Percentiles rank a stretch among this genome's conserved stretches.
Conservation (phyloP, 1,140 invertebrate species). For the Lasioglossum baleicum region DNA sequence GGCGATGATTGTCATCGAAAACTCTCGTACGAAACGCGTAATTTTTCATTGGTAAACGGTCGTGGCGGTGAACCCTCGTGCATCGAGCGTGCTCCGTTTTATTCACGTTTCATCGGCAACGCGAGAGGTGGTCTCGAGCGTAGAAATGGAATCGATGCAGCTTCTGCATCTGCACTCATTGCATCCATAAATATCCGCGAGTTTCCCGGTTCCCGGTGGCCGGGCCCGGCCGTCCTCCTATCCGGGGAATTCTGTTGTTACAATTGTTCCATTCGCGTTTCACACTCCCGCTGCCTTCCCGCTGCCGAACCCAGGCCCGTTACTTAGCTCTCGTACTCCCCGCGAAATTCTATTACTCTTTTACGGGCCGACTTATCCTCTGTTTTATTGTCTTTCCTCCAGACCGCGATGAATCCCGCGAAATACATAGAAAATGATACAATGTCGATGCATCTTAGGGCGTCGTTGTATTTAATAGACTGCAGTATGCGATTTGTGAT, state of each 20-base stretch:
- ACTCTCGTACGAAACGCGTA: neutral
- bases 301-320: no score
- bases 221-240: neutral
- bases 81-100: slow-evolving; percentile 8
- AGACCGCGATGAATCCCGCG: no score
- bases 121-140: neutral
- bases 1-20: no score
- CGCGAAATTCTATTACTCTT: no score
- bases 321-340: no score
- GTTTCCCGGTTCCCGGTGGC: slow-evolving; percentile 7
- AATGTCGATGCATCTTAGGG: no score
- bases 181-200: slow-evolving; percentile 36
- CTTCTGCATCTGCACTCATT: slow-evolving; percentile 1
- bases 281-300: no score
- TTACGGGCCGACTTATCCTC: no score
- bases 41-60: neutral
- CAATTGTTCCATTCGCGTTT: neutral
- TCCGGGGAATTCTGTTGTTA: slow-evolving; percentile 15
- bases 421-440: no score
- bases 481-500: no score
- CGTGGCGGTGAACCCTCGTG: neutral
- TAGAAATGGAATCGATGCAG: neutral
- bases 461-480: no score
- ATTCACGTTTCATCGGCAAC: neutral
- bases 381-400: no score